Evolutionary conservation across 2,888 invertebrate species (phyloP).

Genomic region (Chymomyza procnemis): DNA sequence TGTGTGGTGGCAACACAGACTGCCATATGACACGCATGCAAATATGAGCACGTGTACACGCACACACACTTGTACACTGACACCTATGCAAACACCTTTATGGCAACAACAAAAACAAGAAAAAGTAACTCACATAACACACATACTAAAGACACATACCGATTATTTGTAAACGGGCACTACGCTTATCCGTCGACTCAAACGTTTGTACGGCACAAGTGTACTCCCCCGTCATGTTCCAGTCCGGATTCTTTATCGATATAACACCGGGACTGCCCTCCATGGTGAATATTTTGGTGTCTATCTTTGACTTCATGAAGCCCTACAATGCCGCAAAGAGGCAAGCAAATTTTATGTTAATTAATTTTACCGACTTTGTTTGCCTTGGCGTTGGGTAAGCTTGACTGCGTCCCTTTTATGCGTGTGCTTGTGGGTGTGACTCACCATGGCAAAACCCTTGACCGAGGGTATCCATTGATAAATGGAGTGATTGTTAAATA

Average conservation of each 20-base stretch:
- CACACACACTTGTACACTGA: conserved; percentile 20
- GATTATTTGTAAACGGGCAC: conserved; percentile 78
- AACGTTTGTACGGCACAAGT: conserved; percentile 78
- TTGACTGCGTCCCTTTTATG: neutral
- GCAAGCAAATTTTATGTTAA: conserved; percentile 60
- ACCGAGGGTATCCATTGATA: conserved; percentile 79
- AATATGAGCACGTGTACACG: conserved; percentile 67
- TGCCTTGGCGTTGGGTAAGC: conserved; percentile 13
- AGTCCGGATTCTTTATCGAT: conserved; percentile 78
- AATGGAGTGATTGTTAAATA: conserved; percentile 78
- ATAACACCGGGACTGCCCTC: conserved; percentile 78
- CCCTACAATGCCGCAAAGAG: conserved; percentile 62
- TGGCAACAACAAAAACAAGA: conserved; percentile 49
- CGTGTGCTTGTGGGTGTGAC: conserved; percentile 29
- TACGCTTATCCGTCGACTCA: conserved; percentile 78
- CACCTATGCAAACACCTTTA: conserved; percentile 65
- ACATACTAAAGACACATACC: conserved; percentile 59
- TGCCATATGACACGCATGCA: conserved; percentile 74
- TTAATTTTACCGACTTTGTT: conserved; percentile 49
- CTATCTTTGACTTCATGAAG: conserved; percentile 78
- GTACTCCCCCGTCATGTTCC: conserved; percentile 79
- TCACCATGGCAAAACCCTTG: conserved; percentile 78
- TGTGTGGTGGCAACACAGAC: conserved; percentile 49
- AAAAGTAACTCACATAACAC: conserved; percentile 6
- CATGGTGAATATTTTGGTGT: conserved; percentile 76